Conservation (phyloP, 1,140 invertebrate species). For the Galleria mellonella region DNA sequence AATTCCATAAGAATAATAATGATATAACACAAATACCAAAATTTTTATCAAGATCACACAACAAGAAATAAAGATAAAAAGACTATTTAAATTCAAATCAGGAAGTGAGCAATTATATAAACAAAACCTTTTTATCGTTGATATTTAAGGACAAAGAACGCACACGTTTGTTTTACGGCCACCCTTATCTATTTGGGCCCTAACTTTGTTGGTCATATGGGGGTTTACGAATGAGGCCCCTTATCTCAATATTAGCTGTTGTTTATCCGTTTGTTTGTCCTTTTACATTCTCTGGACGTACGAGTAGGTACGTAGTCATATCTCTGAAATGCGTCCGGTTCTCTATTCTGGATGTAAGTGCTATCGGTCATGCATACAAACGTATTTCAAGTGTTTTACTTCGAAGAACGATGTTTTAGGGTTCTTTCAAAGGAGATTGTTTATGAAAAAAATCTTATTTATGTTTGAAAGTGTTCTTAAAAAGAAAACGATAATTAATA, state of each 20-base stretch:
- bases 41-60: too few species aligned
- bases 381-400: slow-evolving; percentile 4
- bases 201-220: slow-evolving; percentile 27
- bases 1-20: too few species aligned
- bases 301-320: slow-evolving; percentile 19
- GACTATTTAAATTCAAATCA: too few species aligned
- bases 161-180: slow-evolving; percentile 26
- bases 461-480: too few species aligned
- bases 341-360: not conserved
- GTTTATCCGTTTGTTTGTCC: slow-evolving; percentile 29
- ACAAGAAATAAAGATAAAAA: too few species aligned
- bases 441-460: too few species aligned
- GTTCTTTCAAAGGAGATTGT: too few species aligned
- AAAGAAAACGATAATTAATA: too few species aligned
- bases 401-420: too few species aligned
- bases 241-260: slow-evolving; percentile 41
- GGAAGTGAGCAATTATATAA: slow-evolving; percentile 8
- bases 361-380: slow-evolving; percentile 23
- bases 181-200: slow-evolving; percentile 19
- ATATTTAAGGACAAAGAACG: slow-evolving; percentile 21
- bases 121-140: slow-evolving; percentile 12
- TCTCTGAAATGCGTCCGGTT: slow-evolving; percentile 20
- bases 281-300: slow-evolving; percentile 23
- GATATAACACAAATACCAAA: too few species aligned
- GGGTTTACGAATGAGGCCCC: slow-evolving; percentile 21